Conservation (phyloP, 2,888 invertebrate genomes). For the Hymenopus coronatus region DNA sequence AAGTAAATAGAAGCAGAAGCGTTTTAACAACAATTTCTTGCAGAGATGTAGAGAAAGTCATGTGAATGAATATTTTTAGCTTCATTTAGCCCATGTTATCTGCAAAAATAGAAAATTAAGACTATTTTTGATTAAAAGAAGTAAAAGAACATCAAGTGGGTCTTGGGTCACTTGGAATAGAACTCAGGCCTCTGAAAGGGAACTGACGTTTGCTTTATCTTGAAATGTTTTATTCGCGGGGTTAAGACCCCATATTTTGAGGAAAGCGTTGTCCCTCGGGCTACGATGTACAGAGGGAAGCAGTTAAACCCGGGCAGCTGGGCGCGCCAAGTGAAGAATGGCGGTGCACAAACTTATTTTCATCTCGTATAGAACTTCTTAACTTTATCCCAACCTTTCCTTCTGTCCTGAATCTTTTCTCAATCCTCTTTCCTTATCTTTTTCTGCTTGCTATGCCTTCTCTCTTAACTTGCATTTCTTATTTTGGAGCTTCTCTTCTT, state of each 20-base stretch:
- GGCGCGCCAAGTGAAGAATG: not conserved
- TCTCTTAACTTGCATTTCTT: not conserved
- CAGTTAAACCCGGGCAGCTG: not conserved
- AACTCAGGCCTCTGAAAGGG: no score
- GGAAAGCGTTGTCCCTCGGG: not conserved
- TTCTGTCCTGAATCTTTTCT: not conserved
- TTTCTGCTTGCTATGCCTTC: not conserved
- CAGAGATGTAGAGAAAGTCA: no score
- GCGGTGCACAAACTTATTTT: slow-evolving; percentile 1
- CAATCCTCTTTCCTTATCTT: not conserved
- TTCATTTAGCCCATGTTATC: no score
- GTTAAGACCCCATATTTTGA: not conserved
- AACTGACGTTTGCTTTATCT: not conserved
- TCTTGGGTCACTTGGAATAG: no score
- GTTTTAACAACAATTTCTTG: no score
- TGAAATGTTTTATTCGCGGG: no score
- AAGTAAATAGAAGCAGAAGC: no score
- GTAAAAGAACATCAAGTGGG: no score
- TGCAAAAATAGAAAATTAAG: no score
- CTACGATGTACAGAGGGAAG: not conserved
- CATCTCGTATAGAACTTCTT: slow-evolving; percentile 7
- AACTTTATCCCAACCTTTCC: not conserved
- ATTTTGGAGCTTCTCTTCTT: not conserved
- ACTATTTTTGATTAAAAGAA: no score
- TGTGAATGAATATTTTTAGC: no score